These are phyloP conservation scores for Mycalesis mineus DNA, from an alignment of 2,888 invertebrate genomes.

Conservation along the genomic window DNA sequence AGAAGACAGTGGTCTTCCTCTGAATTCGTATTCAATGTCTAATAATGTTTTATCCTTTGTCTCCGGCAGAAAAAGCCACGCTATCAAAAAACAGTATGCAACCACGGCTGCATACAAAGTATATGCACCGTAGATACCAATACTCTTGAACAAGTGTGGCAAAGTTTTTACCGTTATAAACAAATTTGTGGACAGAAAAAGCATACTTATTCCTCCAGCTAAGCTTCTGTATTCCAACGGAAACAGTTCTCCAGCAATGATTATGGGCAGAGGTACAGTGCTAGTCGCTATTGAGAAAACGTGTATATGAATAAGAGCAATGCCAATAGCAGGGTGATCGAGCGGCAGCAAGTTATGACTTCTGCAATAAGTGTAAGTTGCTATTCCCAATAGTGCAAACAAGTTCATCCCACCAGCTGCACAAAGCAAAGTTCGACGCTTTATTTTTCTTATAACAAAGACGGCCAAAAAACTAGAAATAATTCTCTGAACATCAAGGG, in stretches of 20 bases:
- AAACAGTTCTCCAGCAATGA: conserved; percentile 84
- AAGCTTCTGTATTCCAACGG: conserved; percentile 78
- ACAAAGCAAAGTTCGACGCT: conserved; percentile 53
- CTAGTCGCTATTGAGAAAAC: conserved; percentile 78
- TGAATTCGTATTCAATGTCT: conserved; percentile 63
- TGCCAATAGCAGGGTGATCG: conserved; percentile 47
- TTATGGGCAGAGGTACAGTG: conserved; percentile 81
- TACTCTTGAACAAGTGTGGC: conserved; percentile 42
- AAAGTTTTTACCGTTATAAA: conserved; percentile 57
- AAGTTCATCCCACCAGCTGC: conserved; percentile 46
- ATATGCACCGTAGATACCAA: conserved; percentile 52
- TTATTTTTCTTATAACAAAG: conserved; percentile 57
- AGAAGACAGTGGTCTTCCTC: conserved; percentile 45
- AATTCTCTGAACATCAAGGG: conserved; percentile 55
- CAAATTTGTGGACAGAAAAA: conserved; percentile 50
- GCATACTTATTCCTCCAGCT: conserved; percentile 64
- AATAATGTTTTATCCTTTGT: conserved; percentile 62
- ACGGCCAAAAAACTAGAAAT: conserved; percentile 52
- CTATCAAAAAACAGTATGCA: conserved; percentile 46
- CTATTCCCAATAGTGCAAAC: conserved; percentile 42
- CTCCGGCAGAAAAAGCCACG: conserved; percentile 52
- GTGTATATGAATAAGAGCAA: conserved; percentile 52
- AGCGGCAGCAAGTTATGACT: conserved; percentile 36
- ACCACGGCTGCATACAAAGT: conserved; percentile 46
- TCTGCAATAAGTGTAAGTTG: conserved; percentile 49